Base-by-base conservation (phyloP, 2,797 vertebrate genomes). In the Aeoliscus strigatus region DNA sequence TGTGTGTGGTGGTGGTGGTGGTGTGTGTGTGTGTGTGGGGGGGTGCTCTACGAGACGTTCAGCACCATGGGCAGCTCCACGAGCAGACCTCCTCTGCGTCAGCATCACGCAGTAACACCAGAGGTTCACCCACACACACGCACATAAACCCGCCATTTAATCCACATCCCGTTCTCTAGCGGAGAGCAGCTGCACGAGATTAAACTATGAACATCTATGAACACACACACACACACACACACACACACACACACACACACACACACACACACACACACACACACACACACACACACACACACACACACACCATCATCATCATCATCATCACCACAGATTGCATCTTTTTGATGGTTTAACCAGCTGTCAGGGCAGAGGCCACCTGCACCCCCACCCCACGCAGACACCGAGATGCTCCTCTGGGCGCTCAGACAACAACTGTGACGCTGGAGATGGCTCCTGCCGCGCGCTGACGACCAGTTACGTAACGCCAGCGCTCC, bases 401-500 rank as follows among this genome's bases (percentile, higher is more conserved):
- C 39, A 59, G 66, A 54, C 70, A 65, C 24, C 46, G 40, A 57
- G 66, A 79, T 40, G 74, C 68, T 69, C 51, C 70, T 71, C 27
- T 47, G 60, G 67, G 63, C 59, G 45, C 66, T 49, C 58, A 33
- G 60, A 21, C 39, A 56, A 51, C 74, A 68, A 80, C 81, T 83
- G 73, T 83, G 75, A 79, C 72, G 70, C 58, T 46, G 37, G 71
- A 64, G 68, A 81, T 72, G 79, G 77, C 66, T 77, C 47, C 66
- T 81, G 27, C 73, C 71, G 59, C 28, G 80, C 80, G 70, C 25
- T 80, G 74, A 77, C 74, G 70, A 68, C 73, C 76, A 77, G 80
- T 86, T 86, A 86, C 84, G 83, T 85, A 86, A 86, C 83, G 71
- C 44, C 54, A 65, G 61, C 8, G 70, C 66, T 63, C 64, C 56